Percentiles rank a stretch among this genome's conserved stretches.
phyloP scores from a whole-genome alignment of 1,140 invertebrate genomes.

The Papilio xuthus region DNA sequence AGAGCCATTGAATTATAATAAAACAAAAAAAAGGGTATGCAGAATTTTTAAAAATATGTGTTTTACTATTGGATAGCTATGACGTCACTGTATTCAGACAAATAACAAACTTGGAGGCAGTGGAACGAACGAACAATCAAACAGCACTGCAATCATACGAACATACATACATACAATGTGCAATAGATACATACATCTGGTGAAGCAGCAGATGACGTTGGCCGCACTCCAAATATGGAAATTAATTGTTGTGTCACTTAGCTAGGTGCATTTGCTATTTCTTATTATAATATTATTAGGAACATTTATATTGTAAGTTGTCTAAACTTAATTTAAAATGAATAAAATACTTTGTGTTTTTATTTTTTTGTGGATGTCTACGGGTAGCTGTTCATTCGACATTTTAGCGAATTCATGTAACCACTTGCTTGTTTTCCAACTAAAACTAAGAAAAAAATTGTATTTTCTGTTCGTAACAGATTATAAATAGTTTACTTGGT shows the following conservation, averaged over 20 bases:
- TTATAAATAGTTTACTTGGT: neutral
- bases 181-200: neutral
- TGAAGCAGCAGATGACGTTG: neutral
- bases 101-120: neutral
- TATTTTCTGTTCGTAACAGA: neutral
- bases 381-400: too few species aligned
- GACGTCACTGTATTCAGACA: neutral
- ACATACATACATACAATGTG: neutral
- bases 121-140: neutral
- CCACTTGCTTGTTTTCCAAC: too few species aligned
- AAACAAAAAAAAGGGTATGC: too few species aligned
- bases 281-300: constrained; percentile 7
- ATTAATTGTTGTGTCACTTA: neutral
- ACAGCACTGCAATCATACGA: neutral
- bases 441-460: neutral
- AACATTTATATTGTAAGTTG: neutral
- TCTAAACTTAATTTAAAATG: neutral
- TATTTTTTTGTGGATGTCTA: too few species aligned
- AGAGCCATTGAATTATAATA: too few species aligned
- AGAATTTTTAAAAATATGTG: too few species aligned
- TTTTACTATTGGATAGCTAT: neutral
- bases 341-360: too few species aligned
- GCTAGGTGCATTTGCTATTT: neutral
- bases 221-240: constrained; percentile 9
- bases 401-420: neutral